Conservation (phyloP, 2,888 invertebrate species). For the Habrosyne pyritoides region DNA sequence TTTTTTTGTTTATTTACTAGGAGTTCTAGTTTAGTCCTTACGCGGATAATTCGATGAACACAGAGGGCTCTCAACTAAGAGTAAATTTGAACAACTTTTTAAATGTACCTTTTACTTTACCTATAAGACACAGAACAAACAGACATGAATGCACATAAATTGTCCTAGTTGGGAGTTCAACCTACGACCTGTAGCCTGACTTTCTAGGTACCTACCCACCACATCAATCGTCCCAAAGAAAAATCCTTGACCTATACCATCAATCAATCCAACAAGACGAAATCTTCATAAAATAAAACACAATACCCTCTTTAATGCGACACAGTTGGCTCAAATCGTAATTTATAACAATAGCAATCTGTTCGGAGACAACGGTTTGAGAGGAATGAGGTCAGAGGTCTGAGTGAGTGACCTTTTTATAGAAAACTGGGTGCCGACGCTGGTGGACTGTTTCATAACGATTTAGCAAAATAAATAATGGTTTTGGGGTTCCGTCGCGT, state of each 20-base stretch:
- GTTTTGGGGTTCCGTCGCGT: slow-evolving; percentile 5
- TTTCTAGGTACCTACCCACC: too few relatives aligned
- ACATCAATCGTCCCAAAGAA: too few relatives aligned
- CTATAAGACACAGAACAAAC: too few relatives aligned
- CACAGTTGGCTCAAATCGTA: slow-evolving; percentile 1
- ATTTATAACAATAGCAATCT: slow-evolving; percentile 1
- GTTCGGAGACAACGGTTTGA: not conserved
- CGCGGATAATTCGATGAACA: too few relatives aligned
- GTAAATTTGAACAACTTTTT: too few relatives aligned
- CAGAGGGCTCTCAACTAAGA: too few relatives aligned
- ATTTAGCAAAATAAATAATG: slow-evolving; percentile 32
- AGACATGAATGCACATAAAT: too few relatives aligned
- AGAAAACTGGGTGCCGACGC: slow-evolving; percentile 12
- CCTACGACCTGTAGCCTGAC: too few relatives aligned
- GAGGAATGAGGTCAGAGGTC: slow-evolving; percentile 1
- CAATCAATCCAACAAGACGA: not conserved
- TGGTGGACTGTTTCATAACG: not conserved
- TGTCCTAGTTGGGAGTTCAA: too few relatives aligned
- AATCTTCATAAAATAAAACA: not conserved
- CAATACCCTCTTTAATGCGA: not conserved
- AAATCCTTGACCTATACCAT: not conserved
- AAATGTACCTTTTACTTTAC: too few relatives aligned
- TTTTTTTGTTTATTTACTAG: too few relatives aligned
- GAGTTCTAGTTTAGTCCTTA: too few relatives aligned
- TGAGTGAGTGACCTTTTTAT: slow-evolving; percentile 22